phyloP scores from a whole-genome alignment of 2,888 invertebrate genomes.

The Acheta domesticus region DNA sequence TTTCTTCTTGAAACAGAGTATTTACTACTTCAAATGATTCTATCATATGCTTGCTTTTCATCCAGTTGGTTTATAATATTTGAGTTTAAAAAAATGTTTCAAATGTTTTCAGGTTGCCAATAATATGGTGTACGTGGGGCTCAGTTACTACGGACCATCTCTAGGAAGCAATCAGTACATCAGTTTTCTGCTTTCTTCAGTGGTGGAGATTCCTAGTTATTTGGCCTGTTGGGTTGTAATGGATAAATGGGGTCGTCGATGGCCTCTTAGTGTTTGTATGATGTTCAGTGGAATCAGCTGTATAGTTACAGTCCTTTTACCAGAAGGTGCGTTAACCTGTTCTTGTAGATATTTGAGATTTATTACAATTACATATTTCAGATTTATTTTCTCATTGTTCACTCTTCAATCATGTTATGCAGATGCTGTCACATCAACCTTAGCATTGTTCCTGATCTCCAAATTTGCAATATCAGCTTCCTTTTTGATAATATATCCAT shows the following conservation, averaged over 20 bases:
- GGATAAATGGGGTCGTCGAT: constrained; percentile 82
- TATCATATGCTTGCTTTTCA: too few relatives aligned
- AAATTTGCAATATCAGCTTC: constrained; percentile 89
- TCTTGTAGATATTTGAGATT: constrained; percentile 2
- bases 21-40: too few relatives aligned
- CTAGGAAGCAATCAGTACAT: constrained; percentile 83
- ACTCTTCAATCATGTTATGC: constrained; percentile 39
- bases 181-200: constrained; percentile 81
- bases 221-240: constrained; percentile 83
- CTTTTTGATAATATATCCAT: constrained; percentile 87
- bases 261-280: constrained; percentile 77
- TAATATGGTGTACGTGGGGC: constrained; percentile 86
- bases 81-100: background rate
- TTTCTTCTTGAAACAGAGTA: too few relatives aligned
- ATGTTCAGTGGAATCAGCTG: constrained; percentile 80
- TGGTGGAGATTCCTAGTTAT: constrained; percentile 86
- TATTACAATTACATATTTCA: too few relatives aligned
- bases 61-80: too few relatives aligned
- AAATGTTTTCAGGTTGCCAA: constrained; percentile 63
- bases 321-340: constrained; percentile 57
- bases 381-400: too few relatives aligned
- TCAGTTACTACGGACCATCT: constrained; percentile 87
- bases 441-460: constrained; percentile 73
- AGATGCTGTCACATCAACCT: constrained; percentile 72
- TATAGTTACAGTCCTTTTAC: constrained; percentile 77